These are phyloP conservation scores for Blennius ocellaris DNA, from an alignment of 2,113 vertebrate species.

Conservation along the genomic window DNA sequence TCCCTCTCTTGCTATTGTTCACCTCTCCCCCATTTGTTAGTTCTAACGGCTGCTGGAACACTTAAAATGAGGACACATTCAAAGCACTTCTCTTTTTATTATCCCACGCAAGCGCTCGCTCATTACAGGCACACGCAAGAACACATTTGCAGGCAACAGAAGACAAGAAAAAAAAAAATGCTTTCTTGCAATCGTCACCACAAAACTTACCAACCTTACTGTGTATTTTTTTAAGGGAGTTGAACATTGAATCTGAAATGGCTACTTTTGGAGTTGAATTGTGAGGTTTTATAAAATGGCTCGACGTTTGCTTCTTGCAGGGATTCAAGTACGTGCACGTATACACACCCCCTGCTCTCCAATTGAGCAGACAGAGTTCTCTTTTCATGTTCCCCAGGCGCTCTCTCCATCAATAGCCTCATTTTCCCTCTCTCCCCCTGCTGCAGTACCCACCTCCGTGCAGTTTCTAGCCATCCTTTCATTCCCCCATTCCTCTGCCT, in stretches of 20 bases:
- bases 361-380: slow-evolving; percentile 71
- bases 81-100: slow-evolving; percentile 52
- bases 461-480: slow-evolving; percentile 34
- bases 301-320: slow-evolving; percentile 20
- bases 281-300: slow-evolving; percentile 51
- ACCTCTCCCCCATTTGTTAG: slow-evolving; percentile 42
- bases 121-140: slow-evolving; percentile 19
- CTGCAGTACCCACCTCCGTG: slow-evolving; percentile 54
- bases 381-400: slow-evolving; percentile 65
- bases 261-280: slow-evolving; percentile 29
- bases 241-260: slow-evolving; percentile 36
- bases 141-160: slow-evolving; percentile 11
- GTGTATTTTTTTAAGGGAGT: neutral
- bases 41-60: slow-evolving; percentile 36
- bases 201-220: neutral
- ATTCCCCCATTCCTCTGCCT: slow-evolving; percentile 16
- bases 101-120: slow-evolving; percentile 45
- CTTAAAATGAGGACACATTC: slow-evolving; percentile 52
- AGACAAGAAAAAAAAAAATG: neutral
- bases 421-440: slow-evolving; percentile 60
- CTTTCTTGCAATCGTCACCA: neutral
- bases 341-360: slow-evolving; percentile 27
- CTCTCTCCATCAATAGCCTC: slow-evolving; percentile 71
- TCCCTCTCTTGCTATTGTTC: slow-evolving; percentile 25
- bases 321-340: slow-evolving; percentile 31